phyloP scores from a whole-genome alignment of 1,140 invertebrate genomes.

The Sweltsa coloradensis region DNA sequence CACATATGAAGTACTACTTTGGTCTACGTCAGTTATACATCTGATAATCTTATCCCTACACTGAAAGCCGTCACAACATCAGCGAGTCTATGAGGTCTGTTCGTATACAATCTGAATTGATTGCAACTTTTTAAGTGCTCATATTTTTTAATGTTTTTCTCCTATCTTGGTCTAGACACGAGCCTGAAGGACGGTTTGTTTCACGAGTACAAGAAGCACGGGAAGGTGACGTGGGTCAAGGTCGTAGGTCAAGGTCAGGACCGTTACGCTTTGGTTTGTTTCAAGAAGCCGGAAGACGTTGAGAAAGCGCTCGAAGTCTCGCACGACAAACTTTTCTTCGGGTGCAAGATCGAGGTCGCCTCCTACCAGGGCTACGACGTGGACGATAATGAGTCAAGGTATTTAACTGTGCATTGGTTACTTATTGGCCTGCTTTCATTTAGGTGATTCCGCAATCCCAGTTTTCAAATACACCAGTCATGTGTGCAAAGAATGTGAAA shows the following conservation, averaged over 20 bases:
- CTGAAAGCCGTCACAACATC: too few relatives aligned
- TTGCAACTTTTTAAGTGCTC: slow-evolving; percentile 7
- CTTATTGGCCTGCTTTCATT: too few relatives aligned
- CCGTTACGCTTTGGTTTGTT: slow-evolving; percentile 80
- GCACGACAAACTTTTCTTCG: slow-evolving; percentile 92
- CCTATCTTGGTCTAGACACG: slow-evolving; percentile 50
- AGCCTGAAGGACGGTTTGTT: slow-evolving; percentile 93
- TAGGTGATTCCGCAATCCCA: too few relatives aligned
- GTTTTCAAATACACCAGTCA: too few relatives aligned
- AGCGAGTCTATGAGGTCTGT: too few relatives aligned
- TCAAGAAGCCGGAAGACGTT: slow-evolving; percentile 94
- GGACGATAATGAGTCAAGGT: slow-evolving; percentile 71
- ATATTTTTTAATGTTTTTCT: slow-evolving; percentile 9
- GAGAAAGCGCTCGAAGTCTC: slow-evolving; percentile 90
- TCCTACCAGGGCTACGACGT: slow-evolving; percentile 78
- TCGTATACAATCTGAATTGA: not conserved
- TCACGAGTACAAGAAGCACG: slow-evolving; percentile 97
- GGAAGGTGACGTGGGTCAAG: slow-evolving; percentile 91
- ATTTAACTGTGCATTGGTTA: too few relatives aligned
- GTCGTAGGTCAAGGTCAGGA: slow-evolving; percentile 70
- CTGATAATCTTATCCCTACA: too few relatives aligned
- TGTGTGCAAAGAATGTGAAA: too few relatives aligned
- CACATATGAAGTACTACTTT: too few relatives aligned
- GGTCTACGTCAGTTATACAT: too few relatives aligned
- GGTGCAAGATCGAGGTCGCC: slow-evolving; percentile 85